These are phyloP conservation scores for Camponotus vicinus DNA, from an alignment of 1,140 invertebrate genomes.

Conservation along the genomic window DNA sequence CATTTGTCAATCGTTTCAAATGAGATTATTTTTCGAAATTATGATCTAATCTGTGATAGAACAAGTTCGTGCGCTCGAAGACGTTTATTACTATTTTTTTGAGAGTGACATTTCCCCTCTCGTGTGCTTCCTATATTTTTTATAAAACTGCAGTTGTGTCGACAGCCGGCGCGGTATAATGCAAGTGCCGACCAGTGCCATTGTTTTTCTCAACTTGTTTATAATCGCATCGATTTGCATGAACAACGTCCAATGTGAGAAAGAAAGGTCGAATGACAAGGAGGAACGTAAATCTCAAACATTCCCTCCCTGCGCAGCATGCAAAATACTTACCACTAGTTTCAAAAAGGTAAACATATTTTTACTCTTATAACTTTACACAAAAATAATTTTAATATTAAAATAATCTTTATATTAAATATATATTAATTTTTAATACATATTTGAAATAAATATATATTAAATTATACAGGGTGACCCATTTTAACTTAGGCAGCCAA, in stretches of 20 bases:
- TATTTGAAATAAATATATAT: too few species aligned
- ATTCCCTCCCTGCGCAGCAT: slow-evolving; percentile 92
- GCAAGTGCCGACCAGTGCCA: slow-evolving; percentile 39
- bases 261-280: slow-evolving; percentile 67
- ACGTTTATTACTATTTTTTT: neutral
- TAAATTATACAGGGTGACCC: too few species aligned
- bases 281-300: slow-evolving; percentile 81
- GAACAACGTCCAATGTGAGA: slow-evolving; percentile 60
- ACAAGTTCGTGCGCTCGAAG: neutral
- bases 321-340: slow-evolving; percentile 92
- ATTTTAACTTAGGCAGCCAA: too few species aligned
- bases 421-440: too few species aligned
- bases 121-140: slow-evolving; percentile 26
- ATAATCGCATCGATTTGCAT: slow-evolving; percentile 57
- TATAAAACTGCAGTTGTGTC: neutral
- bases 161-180: slow-evolving; percentile 66
- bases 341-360: slow-evolving; percentile 89
- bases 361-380: slow-evolving; percentile 4
- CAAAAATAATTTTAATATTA: neutral
- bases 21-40: slow-evolving; percentile 35
- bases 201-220: slow-evolving; percentile 57
- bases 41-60: slow-evolving; percentile 8
- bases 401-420: too few species aligned
- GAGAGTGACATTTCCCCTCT: neutral
- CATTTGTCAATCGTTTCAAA: neutral